Evolutionary conservation across 2,888 invertebrate species (phyloP), one percentile per base, ranked within the genome.

Genomic region (Copidosoma aretas): DNA sequence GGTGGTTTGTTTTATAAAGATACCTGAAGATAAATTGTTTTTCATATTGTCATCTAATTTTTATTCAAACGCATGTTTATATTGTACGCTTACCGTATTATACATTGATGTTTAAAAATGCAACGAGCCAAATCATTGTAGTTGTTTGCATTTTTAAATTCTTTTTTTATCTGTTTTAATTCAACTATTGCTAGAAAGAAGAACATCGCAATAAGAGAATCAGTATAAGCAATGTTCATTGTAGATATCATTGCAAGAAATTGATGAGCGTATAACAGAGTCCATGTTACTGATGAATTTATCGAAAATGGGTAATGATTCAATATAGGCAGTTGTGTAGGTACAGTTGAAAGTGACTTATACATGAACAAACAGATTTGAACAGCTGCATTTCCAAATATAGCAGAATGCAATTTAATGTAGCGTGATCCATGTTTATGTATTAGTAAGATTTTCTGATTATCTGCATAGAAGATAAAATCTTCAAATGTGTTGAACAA

Each of bases 51-150:
- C 32, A 32, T 32, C 3, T 32, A 32, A 32, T 32, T 32, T 32
- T 32, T 32, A 32, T 32, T 32, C 8, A 32, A 32, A 57, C 21
- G 32, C 3, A 14, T 32, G 17, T 8, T n/a, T 17, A 32, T 17
- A 4, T 32, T 15, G 25, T n/a, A 17, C 1, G 32, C 32, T 17
- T 22, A 65, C 58, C 19, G 39, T n/a, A 64, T 64, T 10, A 64
- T 52, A 24, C 8, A 15, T 22, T 58, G 58, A 41, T 64, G 64
- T 24, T 41, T 58, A 1, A 14, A 17, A 52, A 64, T 25, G n/a
- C 58, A 64, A 15, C 12, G 14, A 15, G 12, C 12, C 12, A 46
- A 46, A 21, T 52, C 10, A 10, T n/a, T n/a, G 10, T 58, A 52
- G 5, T 39, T 15, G 12, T 1, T n/a, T 19, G 58, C 39, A 15